These are phyloP conservation scores for Phalacrocorax brasilianus DNA, from an alignment of 2,113 vertebrate species.

Conservation along the genomic window DNA sequence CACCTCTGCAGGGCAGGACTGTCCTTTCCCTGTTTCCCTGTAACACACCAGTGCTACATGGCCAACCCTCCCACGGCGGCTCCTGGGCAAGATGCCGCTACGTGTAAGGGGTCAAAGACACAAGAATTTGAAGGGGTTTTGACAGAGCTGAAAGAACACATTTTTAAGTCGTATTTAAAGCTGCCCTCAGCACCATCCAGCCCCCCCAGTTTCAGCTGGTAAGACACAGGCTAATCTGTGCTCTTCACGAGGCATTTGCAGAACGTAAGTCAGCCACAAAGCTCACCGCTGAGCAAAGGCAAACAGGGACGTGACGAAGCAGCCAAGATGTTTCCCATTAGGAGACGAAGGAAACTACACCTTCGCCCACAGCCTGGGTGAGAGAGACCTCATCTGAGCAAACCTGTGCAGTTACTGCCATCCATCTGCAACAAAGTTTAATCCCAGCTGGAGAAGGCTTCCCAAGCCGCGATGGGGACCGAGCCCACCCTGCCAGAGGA, in stretches of 20 bases:
- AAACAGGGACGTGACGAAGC: neutral
- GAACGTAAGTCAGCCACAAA: fast-evolving
- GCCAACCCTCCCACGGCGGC: fast-evolving
- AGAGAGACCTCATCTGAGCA: neutral
- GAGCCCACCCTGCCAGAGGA: neutral
- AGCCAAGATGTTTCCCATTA: neutral
- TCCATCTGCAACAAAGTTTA: too few relatives aligned
- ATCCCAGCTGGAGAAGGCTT: neutral
- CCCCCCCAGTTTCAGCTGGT: neutral
- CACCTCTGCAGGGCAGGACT: neutral
- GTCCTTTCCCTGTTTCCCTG: neutral
- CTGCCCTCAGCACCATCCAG: too few relatives aligned
- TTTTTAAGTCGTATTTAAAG: neutral
- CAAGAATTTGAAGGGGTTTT: neutral
- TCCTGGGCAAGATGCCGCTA: neutral
- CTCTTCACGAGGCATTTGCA: neutral
- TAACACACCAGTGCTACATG: fast-evolving
- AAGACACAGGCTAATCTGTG: neutral
- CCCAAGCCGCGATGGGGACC: fast-evolving
- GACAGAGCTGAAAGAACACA: neutral
- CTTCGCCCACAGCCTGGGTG: too few relatives aligned
- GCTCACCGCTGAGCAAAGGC: neutral
- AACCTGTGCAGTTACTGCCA: neutral
- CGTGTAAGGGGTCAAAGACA: fast-evolving
- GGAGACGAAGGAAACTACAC: neutral